Percentiles rank a stretch among this genome's conserved stretches.
Conservation (phyloP, 2,113 vertebrate species). For the Parus major region DNA sequence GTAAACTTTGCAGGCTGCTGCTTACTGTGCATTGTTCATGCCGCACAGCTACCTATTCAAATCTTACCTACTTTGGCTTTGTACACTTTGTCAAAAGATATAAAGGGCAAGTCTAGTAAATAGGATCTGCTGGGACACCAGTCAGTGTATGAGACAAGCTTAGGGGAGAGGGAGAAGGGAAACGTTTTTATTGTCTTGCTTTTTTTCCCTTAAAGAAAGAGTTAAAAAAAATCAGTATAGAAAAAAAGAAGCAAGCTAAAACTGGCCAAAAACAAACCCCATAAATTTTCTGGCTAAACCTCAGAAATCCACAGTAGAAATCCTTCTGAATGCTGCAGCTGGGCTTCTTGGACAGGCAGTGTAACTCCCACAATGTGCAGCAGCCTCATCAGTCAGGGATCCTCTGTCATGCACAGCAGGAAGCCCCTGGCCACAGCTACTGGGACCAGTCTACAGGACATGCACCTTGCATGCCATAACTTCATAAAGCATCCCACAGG, state of each 20-base stretch:
- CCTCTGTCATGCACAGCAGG: accelerated
- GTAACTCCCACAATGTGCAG: not conserved
- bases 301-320: conserved; percentile 16
- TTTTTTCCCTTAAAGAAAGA: not conserved
- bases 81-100: not conserved
- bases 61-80: not conserved
- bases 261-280: not conserved
- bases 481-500: not conserved
- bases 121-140: not conserved
- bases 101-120: not conserved
- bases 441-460: not conserved
- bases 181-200: not conserved
- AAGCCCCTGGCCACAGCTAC: not conserved
- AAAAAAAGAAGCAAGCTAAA: not conserved
- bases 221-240: not conserved
- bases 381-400: not conserved
- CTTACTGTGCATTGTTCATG: not conserved
- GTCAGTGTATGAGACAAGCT: not conserved
- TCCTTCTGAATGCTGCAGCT: conserved; percentile 38
- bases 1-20: not conserved
- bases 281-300: conserved; percentile 1
- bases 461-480: not conserved
- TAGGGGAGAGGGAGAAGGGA: not conserved
- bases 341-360: conserved; percentile 7
- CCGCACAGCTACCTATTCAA: not conserved